Evolutionary conservation across 2,888 invertebrate genomes (phyloP).

Genomic region (Nephrotoma flavescens): DNA sequence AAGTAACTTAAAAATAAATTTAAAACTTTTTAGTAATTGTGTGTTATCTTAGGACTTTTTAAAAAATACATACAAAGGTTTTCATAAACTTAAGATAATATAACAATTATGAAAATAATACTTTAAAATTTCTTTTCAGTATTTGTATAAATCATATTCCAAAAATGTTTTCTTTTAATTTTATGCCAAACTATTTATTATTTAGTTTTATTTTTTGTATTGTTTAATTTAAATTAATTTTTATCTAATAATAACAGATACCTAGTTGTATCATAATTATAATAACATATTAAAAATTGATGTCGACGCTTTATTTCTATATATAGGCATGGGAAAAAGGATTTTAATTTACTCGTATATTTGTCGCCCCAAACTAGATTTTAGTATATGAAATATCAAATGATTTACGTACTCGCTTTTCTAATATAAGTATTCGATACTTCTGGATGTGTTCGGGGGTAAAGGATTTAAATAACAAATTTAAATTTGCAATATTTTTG

Average conservation of each 20-base stretch:
- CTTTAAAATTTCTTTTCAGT: not conserved
- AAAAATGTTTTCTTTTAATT: not conserved
- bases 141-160: not conserved
- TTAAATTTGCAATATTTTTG: no score
- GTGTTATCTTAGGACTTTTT: not conserved
- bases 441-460: no score
- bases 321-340: no score
- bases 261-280: not conserved
- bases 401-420: no score
- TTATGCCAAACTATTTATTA: not conserved
- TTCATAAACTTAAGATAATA: not conserved
- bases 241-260: not conserved
- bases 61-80: not conserved
- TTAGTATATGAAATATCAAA: no score
- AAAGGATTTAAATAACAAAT: no score
- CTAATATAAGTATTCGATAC: no score
- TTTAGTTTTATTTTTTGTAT: not conserved
- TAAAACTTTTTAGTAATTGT: not conserved
- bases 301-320: no score
- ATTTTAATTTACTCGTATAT: no score
- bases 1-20: not conserved
- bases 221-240: not conserved
- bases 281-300: no score
- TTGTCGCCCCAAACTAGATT: no score
- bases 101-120: not conserved